Evolutionary conservation across 2,888 invertebrate genomes (phyloP).

Genomic region (Cerceris ruficornis): DNA sequence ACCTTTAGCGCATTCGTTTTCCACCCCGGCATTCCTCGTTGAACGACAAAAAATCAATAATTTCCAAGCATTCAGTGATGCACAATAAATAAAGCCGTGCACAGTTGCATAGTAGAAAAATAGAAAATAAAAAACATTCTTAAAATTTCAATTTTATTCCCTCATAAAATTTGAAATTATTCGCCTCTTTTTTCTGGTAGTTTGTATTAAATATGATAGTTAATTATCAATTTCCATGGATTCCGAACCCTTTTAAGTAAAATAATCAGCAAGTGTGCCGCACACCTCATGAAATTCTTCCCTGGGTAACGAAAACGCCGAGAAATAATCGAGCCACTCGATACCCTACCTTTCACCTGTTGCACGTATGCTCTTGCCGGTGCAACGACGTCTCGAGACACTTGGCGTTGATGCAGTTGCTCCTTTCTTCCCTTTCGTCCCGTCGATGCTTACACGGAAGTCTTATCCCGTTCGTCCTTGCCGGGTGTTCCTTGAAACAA

Average conservation of each 20-base stretch:
- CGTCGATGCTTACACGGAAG: neutral
- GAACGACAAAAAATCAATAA: too few relatives aligned
- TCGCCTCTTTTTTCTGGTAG: too few relatives aligned
- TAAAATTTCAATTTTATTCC: too few relatives aligned
- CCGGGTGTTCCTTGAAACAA: slow-evolving; percentile 7
- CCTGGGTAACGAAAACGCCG: slow-evolving; percentile 22
- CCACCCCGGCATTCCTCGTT: too few relatives aligned
- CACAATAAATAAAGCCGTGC: too few relatives aligned
- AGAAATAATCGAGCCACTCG: slow-evolving; percentile 58
- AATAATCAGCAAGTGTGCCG: neutral
- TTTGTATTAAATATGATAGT: too few relatives aligned
- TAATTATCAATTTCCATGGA: too few relatives aligned
- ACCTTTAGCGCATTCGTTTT: too few relatives aligned
- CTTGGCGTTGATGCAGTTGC: slow-evolving; percentile 34
- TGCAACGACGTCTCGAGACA: slow-evolving; percentile 54
- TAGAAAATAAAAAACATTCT: too few relatives aligned
- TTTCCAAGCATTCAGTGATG: too few relatives aligned
- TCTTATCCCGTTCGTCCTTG: slow-evolving; percentile 10
- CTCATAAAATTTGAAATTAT: too few relatives aligned
- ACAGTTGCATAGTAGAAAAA: too few relatives aligned
- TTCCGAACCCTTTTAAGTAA: neutral
- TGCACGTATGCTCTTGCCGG: slow-evolving; percentile 57
- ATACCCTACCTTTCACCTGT: slow-evolving; percentile 65
- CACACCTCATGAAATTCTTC: slow-evolving; percentile 23
- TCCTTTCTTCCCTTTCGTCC: slow-evolving; percentile 37